Conservation (phyloP, 2,888 invertebrate species). For the Lingula anatina region DNA sequence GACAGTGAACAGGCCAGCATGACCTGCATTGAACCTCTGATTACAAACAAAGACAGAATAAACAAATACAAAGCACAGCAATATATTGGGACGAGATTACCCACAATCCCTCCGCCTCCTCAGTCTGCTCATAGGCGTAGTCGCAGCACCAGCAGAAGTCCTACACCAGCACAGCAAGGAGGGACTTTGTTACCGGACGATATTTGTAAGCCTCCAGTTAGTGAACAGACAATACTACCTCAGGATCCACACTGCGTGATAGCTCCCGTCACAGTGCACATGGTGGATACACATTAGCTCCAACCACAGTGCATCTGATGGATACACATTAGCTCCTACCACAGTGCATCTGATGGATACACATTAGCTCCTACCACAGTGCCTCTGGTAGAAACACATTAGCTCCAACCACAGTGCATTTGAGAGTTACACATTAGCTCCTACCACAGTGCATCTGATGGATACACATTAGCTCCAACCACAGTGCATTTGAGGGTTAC, state of each 20-base stretch:
- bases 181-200: slow-evolving; percentile 6
- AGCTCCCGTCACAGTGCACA: slow-evolving; percentile 86
- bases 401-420: too few species aligned
- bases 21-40: slow-evolving; percentile 45
- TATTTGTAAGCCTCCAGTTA: slow-evolving; percentile 10
- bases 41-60: slow-evolving; percentile 41
- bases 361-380: too few species aligned
- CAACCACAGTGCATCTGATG: too few species aligned
- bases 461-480: too few species aligned
- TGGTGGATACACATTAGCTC: slow-evolving; percentile 69
- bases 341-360: too few species aligned
- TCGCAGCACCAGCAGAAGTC: too few species aligned
- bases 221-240: slow-evolving; percentile 34
- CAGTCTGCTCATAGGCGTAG: slow-evolving; percentile 32
- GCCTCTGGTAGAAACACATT: too few species aligned
- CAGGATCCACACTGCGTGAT: slow-evolving; percentile 62
- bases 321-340: too few species aligned
- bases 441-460: too few species aligned
- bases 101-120: slow-evolving; percentile 42
- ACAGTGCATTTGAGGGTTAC: too few species aligned
- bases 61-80: slow-evolving; percentile 18
- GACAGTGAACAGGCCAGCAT: slow-evolving; percentile 50
- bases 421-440: too few species aligned
- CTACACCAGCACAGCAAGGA: slow-evolving; percentile 41
- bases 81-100: too few species aligned